These are phyloP conservation scores for Pempheris klunzingeri DNA, from an alignment of 2,797 vertebrate genomes.

Conservation along the genomic window DNA sequence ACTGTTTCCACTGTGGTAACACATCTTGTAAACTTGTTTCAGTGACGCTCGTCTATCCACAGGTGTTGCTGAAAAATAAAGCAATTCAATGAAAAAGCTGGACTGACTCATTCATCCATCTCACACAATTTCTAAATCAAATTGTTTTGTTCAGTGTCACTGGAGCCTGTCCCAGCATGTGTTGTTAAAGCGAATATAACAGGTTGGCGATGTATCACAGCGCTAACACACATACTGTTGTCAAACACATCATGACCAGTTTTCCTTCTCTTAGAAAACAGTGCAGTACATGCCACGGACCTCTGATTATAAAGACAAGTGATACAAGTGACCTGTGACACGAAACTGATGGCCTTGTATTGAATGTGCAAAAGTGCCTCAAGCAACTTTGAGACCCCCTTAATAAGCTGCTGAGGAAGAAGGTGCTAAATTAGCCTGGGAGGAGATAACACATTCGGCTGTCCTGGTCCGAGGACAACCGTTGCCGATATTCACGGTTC, in stretches of 20 bases:
- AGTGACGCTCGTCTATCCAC: neutral
- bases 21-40: neutral
- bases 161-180: neutral
- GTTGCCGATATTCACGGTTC: neutral
- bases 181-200: neutral
- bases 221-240: neutral
- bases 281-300: neutral
- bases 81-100: conserved; percentile 4
- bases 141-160: neutral
- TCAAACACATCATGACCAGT: neutral
- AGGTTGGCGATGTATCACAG: neutral
- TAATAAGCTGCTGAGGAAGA: conserved; percentile 37
- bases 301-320: neutral
- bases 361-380: conserved; percentile 19
- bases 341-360: conserved; percentile 20
- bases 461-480: conserved; percentile 26
- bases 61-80: neutral
- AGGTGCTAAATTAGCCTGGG: conserved; percentile 33
- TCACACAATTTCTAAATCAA: neutral
- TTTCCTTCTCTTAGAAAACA: neutral
- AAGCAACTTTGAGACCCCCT: conserved; percentile 18
- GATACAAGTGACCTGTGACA: neutral
- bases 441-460: conserved; percentile 19
- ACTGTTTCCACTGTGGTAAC: neutral
- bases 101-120: neutral